Percentiles rank a stretch among this genome's conserved stretches.
Conservation (phyloP, 2,888 invertebrate genomes). For the Chaitophorus viminalis region DNA sequence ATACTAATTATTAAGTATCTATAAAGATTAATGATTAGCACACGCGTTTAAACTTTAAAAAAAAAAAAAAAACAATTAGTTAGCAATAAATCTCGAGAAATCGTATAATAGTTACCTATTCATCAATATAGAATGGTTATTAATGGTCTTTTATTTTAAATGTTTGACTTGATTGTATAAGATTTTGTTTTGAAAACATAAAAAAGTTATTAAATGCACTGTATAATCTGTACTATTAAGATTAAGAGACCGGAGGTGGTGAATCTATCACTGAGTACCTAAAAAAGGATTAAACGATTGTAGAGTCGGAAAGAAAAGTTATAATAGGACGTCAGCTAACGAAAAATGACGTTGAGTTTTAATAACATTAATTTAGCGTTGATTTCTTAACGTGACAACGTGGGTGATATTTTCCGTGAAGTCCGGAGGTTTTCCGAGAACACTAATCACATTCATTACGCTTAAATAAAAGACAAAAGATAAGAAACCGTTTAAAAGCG, state of each 20-base stretch:
- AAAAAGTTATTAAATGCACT: conserved; percentile 14
- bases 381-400: conserved; percentile 22
- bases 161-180: background rate
- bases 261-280: conserved; percentile 2
- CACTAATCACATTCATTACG: background rate
- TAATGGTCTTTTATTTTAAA: background rate
- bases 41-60: too few relatives aligned
- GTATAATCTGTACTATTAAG: background rate
- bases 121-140: background rate
- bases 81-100: background rate
- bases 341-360: conserved; percentile 19
- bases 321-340: background rate
- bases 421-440: background rate
- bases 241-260: background rate
- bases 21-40: too few relatives aligned
- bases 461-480: conserved; percentile 15
- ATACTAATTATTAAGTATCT: too few relatives aligned
- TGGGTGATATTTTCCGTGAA: background rate
- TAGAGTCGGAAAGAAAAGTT: background rate
- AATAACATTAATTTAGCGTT: conserved; percentile 23
- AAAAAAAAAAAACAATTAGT: too few relatives aligned
- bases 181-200: background rate
- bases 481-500: background rate
- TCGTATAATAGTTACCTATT: background rate
- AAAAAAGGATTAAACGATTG: conserved; percentile 32